Percentiles rank a stretch among this genome's conserved stretches.
Evolutionary conservation across 2,113 vertebrate species (phyloP).

Genomic region (Mugil cephalus): DNA sequence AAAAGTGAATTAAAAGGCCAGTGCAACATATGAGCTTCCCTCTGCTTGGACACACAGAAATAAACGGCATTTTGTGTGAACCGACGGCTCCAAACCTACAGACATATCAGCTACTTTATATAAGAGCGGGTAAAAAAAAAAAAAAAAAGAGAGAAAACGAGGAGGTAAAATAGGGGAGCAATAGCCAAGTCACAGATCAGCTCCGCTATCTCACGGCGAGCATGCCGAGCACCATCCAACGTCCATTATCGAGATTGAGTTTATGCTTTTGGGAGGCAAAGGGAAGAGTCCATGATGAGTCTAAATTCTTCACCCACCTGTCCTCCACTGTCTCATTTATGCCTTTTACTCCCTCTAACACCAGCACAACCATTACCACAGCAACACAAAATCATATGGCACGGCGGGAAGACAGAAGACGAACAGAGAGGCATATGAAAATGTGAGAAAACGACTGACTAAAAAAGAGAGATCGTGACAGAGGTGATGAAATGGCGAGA

Average conservation of each 20-base stretch:
- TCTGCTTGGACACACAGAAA: background rate
- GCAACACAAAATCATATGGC: background rate
- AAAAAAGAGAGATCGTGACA: constrained; percentile 16
- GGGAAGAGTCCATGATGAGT: constrained; percentile 4
- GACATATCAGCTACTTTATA: background rate
- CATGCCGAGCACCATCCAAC: constrained; percentile 17
- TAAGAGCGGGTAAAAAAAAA: background rate
- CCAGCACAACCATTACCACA: background rate
- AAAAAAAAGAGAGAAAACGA: background rate
- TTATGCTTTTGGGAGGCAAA: constrained; percentile 13
- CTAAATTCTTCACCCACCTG: constrained; percentile 17
- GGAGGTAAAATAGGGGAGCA: constrained; percentile 10
- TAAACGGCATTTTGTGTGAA: background rate
- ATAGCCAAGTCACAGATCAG: constrained; percentile 10
- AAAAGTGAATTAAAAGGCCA: background rate
- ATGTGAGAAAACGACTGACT: constrained; percentile 7
- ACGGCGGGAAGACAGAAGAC: constrained; percentile 48
- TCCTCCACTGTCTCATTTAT: constrained; percentile 27
- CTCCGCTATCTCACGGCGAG: constrained; percentile 28
- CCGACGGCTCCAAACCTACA: background rate
- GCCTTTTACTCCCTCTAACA: constrained; percentile 14
- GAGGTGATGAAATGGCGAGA: constrained; percentile 67
- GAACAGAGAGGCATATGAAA: constrained; percentile 21
- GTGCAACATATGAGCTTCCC: constrained; percentile 15
- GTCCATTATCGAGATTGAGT: constrained; percentile 32